These are phyloP conservation scores for Campylomormyrus numenius DNA, from an alignment of 2,113 vertebrate genomes.

Conservation along the genomic window DNA sequence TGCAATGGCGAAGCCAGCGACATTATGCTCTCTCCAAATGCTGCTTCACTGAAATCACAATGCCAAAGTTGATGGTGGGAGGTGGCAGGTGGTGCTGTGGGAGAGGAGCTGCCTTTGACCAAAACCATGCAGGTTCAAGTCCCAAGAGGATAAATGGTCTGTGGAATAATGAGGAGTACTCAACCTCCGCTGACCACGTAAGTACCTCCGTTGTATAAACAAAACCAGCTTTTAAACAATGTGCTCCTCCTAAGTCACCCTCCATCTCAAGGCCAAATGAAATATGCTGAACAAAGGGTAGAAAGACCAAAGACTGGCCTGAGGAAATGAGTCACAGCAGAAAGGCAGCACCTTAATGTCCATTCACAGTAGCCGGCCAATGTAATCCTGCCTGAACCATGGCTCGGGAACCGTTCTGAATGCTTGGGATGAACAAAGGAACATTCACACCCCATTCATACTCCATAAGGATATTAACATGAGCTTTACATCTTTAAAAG, in stretches of 20 bases:
- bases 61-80: background rate
- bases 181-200: background rate
- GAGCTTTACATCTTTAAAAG: background rate
- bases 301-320: background rate
- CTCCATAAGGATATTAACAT: background rate
- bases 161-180: background rate
- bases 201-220: background rate
- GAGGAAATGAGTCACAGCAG: background rate
- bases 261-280: background rate
- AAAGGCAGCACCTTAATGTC: background rate
- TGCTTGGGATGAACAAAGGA: background rate
- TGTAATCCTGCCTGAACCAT: background rate
- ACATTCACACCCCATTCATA: background rate
- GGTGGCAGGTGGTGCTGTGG: background rate
- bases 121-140: background rate
- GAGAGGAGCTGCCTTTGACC: background rate
- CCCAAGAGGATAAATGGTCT: background rate
- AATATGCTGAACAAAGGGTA: background rate
- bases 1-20: background rate
- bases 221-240: background rate
- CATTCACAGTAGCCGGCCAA: background rate
- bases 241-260: background rate
- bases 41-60: background rate
- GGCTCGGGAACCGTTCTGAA: background rate
- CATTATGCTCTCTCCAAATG: background rate